Percentiles rank a stretch among this genome's conserved stretches.
These are phyloP conservation scores for Xyliphius kryptos DNA, from an alignment of 2,113 vertebrate genomes.

Conservation along the genomic window DNA sequence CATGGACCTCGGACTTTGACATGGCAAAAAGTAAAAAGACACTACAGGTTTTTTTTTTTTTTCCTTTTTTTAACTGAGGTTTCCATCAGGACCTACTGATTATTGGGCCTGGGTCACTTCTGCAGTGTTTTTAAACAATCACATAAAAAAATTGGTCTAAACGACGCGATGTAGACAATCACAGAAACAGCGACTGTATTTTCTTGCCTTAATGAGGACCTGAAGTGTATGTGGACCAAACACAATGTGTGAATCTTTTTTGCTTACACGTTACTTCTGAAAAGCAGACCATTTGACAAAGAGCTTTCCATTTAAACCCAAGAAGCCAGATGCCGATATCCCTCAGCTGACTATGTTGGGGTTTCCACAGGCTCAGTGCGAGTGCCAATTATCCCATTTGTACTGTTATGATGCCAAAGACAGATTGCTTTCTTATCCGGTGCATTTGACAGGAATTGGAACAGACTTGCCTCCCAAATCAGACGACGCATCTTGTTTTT, in stretches of 20 bases:
- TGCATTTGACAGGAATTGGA: constrained; percentile 7
- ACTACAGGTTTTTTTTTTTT: too few species aligned
- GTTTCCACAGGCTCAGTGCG: constrained; percentile 1
- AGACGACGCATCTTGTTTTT: constrained; percentile 11
- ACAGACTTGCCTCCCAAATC: neutral
- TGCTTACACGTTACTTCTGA: neutral
- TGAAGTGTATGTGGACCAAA: neutral
- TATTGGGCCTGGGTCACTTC: neutral
- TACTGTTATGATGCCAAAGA: constrained; percentile 33
- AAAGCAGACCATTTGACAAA: constrained; percentile 4
- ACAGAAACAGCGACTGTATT: neutral
- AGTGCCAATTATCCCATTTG: constrained; percentile 20
- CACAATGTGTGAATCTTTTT: constrained; percentile 1
- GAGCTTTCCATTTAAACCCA: neutral
- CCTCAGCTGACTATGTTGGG: neutral
- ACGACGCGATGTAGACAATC: neutral
- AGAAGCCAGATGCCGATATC: neutral
- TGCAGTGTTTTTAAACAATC: too few species aligned
- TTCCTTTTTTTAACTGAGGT: too few species aligned
- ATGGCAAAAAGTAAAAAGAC: too few species aligned
- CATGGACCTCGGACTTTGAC: neutral
- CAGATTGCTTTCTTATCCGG: neutral
- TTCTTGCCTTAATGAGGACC: constrained; percentile 1
- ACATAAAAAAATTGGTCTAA: neutral
- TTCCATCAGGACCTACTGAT: too few species aligned